These are phyloP conservation scores for Agonopterix subpropinquella DNA, from an alignment of 2,888 invertebrate species.

Conservation along the genomic window DNA sequence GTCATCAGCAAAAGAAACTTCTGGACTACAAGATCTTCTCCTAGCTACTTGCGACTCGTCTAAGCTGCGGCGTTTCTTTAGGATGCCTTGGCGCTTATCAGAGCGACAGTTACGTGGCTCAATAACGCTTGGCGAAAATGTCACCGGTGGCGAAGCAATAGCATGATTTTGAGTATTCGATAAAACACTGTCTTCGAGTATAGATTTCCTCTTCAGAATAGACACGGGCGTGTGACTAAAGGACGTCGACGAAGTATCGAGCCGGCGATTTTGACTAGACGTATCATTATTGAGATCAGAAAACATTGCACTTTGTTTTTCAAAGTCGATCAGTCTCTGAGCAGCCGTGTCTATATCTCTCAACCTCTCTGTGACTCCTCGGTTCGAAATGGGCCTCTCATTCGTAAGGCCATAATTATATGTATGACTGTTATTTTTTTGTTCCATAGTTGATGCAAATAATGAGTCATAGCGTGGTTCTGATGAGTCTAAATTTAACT, in stretches of 20 bases:
- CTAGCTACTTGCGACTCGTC: slow-evolving; percentile 85
- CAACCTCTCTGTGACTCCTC: slow-evolving; percentile 66
- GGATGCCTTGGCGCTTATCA: slow-evolving; percentile 79
- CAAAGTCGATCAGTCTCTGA: slow-evolving; percentile 72
- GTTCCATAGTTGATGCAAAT: slow-evolving; percentile 51
- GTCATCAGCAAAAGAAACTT: slow-evolving; percentile 77
- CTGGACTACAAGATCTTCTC: slow-evolving; percentile 82
- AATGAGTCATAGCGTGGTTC: slow-evolving; percentile 54
- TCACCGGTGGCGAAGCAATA: slow-evolving; percentile 81
- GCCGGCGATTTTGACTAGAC: slow-evolving; percentile 70
- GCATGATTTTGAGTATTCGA: slow-evolving; percentile 70
- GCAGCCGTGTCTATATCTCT: slow-evolving; percentile 71
- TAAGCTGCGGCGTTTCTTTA: slow-evolving; percentile 88
- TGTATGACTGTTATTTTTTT: slow-evolving; percentile 46
- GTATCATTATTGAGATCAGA: slow-evolving; percentile 71
- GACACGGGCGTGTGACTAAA: slow-evolving; percentile 75
- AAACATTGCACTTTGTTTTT: slow-evolving; percentile 73
- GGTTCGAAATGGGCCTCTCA: slow-evolving; percentile 41
- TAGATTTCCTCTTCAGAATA: slow-evolving; percentile 81
- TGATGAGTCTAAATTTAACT: slow-evolving; percentile 55
- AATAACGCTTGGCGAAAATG: slow-evolving; percentile 85
- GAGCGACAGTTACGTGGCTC: slow-evolving; percentile 77
- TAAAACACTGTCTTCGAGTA: slow-evolving; percentile 69
- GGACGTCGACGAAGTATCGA: slow-evolving; percentile 51
- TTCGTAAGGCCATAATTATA: slow-evolving; percentile 52